These are phyloP conservation scores for Napeogenes sylphis DNA, from an alignment of 2,888 invertebrate genomes.

Conservation along the genomic window DNA sequence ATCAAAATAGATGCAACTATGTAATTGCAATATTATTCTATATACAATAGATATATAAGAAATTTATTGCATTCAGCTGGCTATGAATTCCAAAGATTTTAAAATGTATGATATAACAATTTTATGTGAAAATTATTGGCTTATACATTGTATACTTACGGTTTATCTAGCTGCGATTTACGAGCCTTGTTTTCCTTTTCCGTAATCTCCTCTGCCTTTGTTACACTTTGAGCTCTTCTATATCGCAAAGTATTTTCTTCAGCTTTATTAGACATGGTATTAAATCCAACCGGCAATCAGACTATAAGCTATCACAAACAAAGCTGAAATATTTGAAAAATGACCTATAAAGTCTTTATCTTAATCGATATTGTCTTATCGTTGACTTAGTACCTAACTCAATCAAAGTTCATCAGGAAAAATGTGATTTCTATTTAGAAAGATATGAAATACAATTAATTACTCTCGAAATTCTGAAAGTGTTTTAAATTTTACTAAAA, in stretches of 20 bases:
- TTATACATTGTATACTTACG: slow-evolving; percentile 79
- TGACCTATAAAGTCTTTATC: slow-evolving; percentile 12
- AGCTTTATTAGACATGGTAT: slow-evolving; percentile 52
- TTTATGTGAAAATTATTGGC: slow-evolving; percentile 4
- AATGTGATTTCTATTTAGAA: background rate
- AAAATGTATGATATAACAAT: background rate
- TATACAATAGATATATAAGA: too few species aligned
- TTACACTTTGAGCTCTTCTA: slow-evolving; percentile 89
- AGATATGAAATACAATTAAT: background rate
- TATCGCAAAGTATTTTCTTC: slow-evolving; percentile 79
- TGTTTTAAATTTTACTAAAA: too few species aligned
- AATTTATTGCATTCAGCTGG: too few species aligned
- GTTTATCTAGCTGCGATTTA: slow-evolving; percentile 89
- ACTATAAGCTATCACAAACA: background rate
- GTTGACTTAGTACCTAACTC: slow-evolving; percentile 4
- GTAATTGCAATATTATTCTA: too few species aligned
- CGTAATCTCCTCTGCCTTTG: slow-evolving; percentile 91
- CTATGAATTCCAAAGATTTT: too few species aligned
- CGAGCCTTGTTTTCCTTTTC: slow-evolving; percentile 88
- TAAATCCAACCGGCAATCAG: slow-evolving; percentile 5
- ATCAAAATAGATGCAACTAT: too few species aligned
- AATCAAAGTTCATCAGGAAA: slow-evolving; percentile 5
- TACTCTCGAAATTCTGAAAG: too few species aligned
- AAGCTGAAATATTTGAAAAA: slow-evolving; percentile 3
- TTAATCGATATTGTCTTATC: slow-evolving; percentile 19